These are phyloP conservation scores for Drosophila koepferae DNA, from an alignment of 2,888 invertebrate species.

Conservation along the genomic window DNA sequence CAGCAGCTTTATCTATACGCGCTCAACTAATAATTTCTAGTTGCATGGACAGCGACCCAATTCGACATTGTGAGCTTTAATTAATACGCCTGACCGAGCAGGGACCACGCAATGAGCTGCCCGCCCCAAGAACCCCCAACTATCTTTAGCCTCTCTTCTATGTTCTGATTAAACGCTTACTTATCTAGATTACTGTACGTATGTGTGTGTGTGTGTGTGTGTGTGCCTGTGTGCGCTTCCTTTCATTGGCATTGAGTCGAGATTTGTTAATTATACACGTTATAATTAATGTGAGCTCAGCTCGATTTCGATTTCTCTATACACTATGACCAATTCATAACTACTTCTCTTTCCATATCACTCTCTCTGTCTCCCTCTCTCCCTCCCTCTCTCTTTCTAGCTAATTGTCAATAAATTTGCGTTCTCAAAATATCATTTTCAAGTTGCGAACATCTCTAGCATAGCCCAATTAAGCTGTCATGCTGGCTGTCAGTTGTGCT, in stretches of 20 bases:
- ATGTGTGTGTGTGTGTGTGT: slow-evolving; percentile 14
- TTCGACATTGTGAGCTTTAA: slow-evolving; percentile 63
- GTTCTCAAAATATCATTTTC: slow-evolving; percentile 71
- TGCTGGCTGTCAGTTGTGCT: slow-evolving; percentile 73
- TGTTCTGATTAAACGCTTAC: slow-evolving; percentile 45
- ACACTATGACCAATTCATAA: background rate
- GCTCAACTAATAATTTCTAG: slow-evolving; percentile 73
- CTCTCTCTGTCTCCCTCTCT: background rate
- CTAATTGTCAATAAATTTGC: slow-evolving; percentile 79
- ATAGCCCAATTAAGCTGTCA: slow-evolving; percentile 51
- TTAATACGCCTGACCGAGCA: slow-evolving; percentile 65
- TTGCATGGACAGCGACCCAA: slow-evolving; percentile 67
- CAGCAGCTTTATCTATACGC: slow-evolving; percentile 34
- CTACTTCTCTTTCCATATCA: slow-evolving; percentile 6
- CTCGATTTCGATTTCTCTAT: slow-evolving; percentile 1
- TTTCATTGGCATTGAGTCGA: slow-evolving; percentile 27
- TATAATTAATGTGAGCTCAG: slow-evolving; percentile 68
- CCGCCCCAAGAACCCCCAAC: background rate
- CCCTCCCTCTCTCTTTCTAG: slow-evolving; percentile 13
- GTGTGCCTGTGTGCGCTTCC: slow-evolving; percentile 23
- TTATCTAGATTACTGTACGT: slow-evolving; percentile 11
- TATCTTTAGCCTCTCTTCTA: slow-evolving; percentile 2
- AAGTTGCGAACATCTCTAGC: slow-evolving; percentile 16
- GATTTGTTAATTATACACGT: slow-evolving; percentile 78
- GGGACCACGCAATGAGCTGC: background rate